A percentile compares a stretch with the other conserved stretches of the same genome.
These are phyloP conservation scores for Zootermopsis nevadensis DNA, from an alignment of 2,888 invertebrate genomes.

Conservation along the genomic window DNA sequence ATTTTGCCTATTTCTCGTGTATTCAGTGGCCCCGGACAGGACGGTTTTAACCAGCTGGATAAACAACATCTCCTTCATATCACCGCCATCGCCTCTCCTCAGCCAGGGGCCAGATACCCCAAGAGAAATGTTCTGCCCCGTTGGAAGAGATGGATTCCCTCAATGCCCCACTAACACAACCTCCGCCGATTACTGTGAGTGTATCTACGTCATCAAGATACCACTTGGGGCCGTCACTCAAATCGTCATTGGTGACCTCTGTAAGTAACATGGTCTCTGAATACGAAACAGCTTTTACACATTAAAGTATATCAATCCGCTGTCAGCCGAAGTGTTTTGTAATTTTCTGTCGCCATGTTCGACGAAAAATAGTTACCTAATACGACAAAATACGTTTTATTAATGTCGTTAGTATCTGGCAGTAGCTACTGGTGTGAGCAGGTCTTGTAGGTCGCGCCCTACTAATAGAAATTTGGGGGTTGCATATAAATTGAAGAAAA, in stretches of 20 bases:
- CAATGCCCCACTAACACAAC: background rate
- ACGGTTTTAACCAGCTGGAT: slow-evolving; percentile 38
- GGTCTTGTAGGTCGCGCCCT: no score
- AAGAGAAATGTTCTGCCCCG: slow-evolving; percentile 45
- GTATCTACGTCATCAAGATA: background rate
- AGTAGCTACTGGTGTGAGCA: no score
- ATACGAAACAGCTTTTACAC: no score
- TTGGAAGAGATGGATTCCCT: background rate
- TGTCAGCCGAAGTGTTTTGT: no score
- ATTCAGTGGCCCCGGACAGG: background rate
- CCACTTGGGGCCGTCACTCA: background rate
- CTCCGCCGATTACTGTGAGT: background rate
- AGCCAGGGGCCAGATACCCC: slow-evolving; percentile 50
- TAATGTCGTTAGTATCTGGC: no score
- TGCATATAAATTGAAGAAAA: no score
- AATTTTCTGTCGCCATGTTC: no score
- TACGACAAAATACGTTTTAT: no score
- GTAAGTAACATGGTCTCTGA: background rate
- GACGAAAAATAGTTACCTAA: no score
- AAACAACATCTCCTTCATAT: slow-evolving; percentile 51
- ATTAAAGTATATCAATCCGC: no score
- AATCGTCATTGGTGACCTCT: background rate
- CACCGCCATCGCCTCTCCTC: slow-evolving; percentile 52
- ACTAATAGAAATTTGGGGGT: no score
- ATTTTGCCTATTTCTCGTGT: background rate